Base-by-base conservation (phyloP, 2,113 vertebrate genomes). In the Cardinalis cardinalis region DNA sequence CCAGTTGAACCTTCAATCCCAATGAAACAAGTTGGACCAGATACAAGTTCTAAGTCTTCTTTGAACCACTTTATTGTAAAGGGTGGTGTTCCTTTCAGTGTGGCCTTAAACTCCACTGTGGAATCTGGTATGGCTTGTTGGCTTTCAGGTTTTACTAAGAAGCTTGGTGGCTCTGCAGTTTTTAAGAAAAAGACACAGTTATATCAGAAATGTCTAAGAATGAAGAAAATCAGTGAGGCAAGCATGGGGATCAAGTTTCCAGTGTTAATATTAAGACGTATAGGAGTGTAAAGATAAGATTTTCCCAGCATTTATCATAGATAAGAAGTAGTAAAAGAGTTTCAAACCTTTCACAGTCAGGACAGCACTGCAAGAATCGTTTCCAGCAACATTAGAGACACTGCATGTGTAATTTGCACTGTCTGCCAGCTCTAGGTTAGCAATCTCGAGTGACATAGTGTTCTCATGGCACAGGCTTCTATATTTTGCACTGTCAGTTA, bases 31-130 rank as follows among this genome's bases (percentile, higher is more conserved):
- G 97, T 98, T 59, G 99, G 98, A 95, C 99, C 98, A 70, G 98
- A 98, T 92, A 97, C 97, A 96, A 99, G 98, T 96, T 99, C 98
- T 29, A 98, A 96, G 70, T 99, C 98, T 31, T 99, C 98, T 97
- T 99, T 99, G 94, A 99, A 98, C 99, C 99, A 99, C 94, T 98
- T 99, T 90, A 99, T 97, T 38, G 96, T 98, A 96, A 99, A 99
- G 2, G 99, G 99, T 23, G 98, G 98, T 11, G 99, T 99, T 97
- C 99, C 99, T 95, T 98, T 99, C 56, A 99, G 98, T 14, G 98
- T 97, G 84, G 98, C 97, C 95, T 99, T 99, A 97, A 99, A 99
- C 85, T 98, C 99, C 69, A 99, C 98, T 9, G 97, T 98, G 60
- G 98, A 97, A 85, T 98, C 98, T 74, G 99, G 99, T 46, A 99